Base-by-base conservation (phyloP, 2,888 invertebrate species). In the Cordilura impudica region DNA sequence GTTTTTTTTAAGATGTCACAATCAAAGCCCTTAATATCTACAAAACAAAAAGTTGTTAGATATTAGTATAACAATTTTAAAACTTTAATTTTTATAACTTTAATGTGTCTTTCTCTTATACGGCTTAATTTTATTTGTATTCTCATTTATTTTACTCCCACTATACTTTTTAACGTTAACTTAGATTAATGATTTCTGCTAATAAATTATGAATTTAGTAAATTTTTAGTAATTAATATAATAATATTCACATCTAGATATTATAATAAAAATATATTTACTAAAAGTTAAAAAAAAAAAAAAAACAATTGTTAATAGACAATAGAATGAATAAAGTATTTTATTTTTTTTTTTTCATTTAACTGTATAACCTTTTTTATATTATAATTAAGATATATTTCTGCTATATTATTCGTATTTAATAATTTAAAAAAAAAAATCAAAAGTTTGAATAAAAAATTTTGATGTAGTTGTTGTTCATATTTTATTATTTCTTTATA, bases 381-480 rank as follows among this genome's bases (percentile, higher is more conserved):
- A 67, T 39, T 56, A 39, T 43, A 76, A 47, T 60, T 76, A 76
- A 76, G 75, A 43, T 70, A 16, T 49, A 63, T 58, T 43, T 76
- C 31, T 70, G 18, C 56, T 47, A 75, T 47, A 71, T 56, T 58
- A 74, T 66, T 45, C n/a, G 31, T 63, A 45, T 65, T 45, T 58
- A 39, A 70, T 74, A 69, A 69, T 45, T 26, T 5, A 66, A 51
- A 56, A 49, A 63, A 6, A 43, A 26, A 60, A 21, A 43, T 39
- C n/a, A 43, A n/a, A 35, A 45, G 45, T 29, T 45, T 5, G 21
- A 21, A 61, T 61, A 54, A 66, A 72, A 51, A 74, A 58, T 43
- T 54, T 21, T 77, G 74, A 69, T 31, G 53, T 75, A 81, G 72
- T 78, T 81, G 75, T 79, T 75, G 78, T 81, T 78, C 56, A 78